Evolutionary conservation across 2,888 invertebrate genomes (phyloP), one percentile per base, ranked within the genome.

Genomic region (Pemphredon lugubris): DNA sequence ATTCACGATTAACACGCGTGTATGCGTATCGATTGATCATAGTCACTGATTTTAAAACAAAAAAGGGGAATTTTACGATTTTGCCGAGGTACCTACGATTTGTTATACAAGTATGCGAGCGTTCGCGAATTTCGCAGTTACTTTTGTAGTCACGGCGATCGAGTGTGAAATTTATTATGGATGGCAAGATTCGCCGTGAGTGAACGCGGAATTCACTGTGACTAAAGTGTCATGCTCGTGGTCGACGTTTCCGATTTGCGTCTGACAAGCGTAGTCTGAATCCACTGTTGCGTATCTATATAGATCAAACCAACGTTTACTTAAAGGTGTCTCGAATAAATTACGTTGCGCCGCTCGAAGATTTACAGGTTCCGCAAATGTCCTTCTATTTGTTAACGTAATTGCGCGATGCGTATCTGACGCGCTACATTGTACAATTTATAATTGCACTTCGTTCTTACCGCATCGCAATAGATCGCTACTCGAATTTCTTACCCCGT

Each of bases 111-210:
- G n/a, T 34, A n/a, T 11, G 16, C 20, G 7, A 16, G 34, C 60
- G 42, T 47, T 37, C 48, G 61, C 67, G 48, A 61, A 45, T 45
- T 69, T 73, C 37, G 11, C 37, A 21, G 37, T 45, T 44, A 68
- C 60, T 69, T 26, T 65, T 73, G 77, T 58, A 66, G 73, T 76
- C 73, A 64, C 69, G 45, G 55, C 30, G 64, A 60, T 58, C 68
- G 59, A 60, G 60, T 74, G 74, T 48, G 74, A 76, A 73, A 70
- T 70, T 55, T 45, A 53, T 53, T 37, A 63, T 53, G 63, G 55
- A 63, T 58, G 63, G 61, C 48, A 58, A 53, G 45, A 23, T 45
- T 45, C 45, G 23, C 21, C 65, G 34, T 40, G 59, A 66, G 53
- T 53, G 47, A 58, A 45, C 39, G 39, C 34, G 21, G 13, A 30